Evolutionary conservation across 2,113 vertebrate genomes (phyloP).

Genomic region (Gadus chalcogrammus): DNA sequence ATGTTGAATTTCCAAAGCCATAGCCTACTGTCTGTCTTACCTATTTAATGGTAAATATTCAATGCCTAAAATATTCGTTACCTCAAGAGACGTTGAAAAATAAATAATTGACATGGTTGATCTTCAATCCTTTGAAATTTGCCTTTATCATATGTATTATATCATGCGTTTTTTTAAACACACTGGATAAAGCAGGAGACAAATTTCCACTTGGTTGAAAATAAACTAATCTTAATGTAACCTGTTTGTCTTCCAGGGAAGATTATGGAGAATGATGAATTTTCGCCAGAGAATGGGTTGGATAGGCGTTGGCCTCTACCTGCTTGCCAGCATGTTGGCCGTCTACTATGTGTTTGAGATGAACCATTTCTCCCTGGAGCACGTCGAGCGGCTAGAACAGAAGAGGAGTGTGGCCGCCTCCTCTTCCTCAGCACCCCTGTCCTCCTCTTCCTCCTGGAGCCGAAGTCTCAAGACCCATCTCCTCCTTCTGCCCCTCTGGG

Average conservation of each 20-base stretch:
- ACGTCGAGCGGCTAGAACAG: slow-evolving; percentile 70
- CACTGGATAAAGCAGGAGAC: too few species aligned
- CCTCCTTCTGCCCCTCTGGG: slow-evolving; percentile 87
- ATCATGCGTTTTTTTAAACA: too few species aligned
- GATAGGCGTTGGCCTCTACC: slow-evolving; percentile 87
- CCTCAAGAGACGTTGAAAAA: too few species aligned
- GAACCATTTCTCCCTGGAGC: slow-evolving; percentile 85
- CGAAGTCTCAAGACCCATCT: slow-evolving; percentile 75
- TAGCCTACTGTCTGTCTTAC: too few species aligned
- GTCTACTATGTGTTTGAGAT: slow-evolving; percentile 96
- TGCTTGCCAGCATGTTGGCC: slow-evolving; percentile 81
- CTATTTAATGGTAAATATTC: too few species aligned
- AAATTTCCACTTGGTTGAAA: too few species aligned
- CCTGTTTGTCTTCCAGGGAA: neutral
- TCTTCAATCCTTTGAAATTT: too few species aligned
- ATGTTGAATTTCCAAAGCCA: too few species aligned
- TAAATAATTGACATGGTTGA: too few species aligned
- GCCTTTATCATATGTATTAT: too few species aligned
- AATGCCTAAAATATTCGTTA: too few species aligned
- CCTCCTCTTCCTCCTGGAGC: slow-evolving; percentile 36
- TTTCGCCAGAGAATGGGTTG: slow-evolving; percentile 98
- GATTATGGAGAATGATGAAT: slow-evolving; percentile 99
- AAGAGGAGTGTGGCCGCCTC: slow-evolving; percentile 32
- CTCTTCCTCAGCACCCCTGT: slow-evolving; percentile 18
- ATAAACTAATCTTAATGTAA: too few species aligned